Percentiles rank a stretch among this genome's conserved stretches.
Conservation (phyloP, 53 echinoderm and acorn worm species). For the Astropecten irregularis region DNA sequence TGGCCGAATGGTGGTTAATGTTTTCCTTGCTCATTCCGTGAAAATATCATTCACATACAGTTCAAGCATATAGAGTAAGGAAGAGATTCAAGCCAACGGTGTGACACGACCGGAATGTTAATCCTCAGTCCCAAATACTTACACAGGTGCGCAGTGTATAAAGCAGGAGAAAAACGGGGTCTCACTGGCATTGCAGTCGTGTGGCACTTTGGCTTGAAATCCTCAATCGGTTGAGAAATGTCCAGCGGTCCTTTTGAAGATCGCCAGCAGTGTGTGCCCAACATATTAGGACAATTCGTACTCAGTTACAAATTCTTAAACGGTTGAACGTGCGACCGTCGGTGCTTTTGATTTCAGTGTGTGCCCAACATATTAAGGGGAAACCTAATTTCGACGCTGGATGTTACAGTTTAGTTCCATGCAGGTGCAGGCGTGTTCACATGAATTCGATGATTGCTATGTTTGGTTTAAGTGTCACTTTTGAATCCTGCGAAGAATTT, state of each 20-base stretch:
- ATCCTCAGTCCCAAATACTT: constrained; percentile 9
- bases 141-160: neutral
- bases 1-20: too few relatives aligned
- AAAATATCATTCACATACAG: too few relatives aligned
- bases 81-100: neutral
- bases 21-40: too few relatives aligned
- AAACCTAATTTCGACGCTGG: too few relatives aligned
- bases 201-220: constrained; percentile 15
- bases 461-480: neutral
- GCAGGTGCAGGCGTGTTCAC: neutral
- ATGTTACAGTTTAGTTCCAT: neutral
- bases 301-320: neutral
- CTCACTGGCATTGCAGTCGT: too few relatives aligned
- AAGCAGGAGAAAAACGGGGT: neutral
- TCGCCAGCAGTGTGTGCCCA: neutral
- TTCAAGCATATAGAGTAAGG: too few relatives aligned
- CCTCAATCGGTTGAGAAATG: constrained; percentile 32
- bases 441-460: neutral
- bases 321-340: neutral
- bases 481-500: neutral
- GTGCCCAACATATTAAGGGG: neutral
- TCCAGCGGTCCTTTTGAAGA: constrained; percentile 20
- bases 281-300: constrained; percentile 18
- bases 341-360: neutral
- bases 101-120: neutral